Evolutionary conservation across 2,113 vertebrate species (phyloP), one percentile per base, ranked within the genome.

Genomic region (Symphodus melops): DNA sequence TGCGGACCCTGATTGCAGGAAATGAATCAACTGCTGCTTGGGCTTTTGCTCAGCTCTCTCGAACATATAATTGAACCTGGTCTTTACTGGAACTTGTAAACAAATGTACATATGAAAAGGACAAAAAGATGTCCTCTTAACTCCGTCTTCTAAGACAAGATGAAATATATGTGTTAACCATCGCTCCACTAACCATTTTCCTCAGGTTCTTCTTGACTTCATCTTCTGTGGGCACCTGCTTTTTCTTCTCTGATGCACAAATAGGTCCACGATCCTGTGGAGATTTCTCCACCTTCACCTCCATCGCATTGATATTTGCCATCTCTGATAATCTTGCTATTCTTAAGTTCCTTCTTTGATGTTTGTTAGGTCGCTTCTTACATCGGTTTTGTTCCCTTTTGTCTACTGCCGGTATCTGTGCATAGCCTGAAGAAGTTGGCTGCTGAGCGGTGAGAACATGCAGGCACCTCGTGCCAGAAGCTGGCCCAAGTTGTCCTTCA

Each of bases 121-220:
- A 25, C 14, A 39, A 46, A 54, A 68, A 44, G 13, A 51, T 44
- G n/a, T 54, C 11, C 8, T 4, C 11, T 11, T 4, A 48, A 20
- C 17, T 7, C 42, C 14, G 57, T 21, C 4, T 46, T 23, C 14
- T 42, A 17, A 20, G 23, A 49, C n/a, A 20, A 42, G 8, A 49
- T 20, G 20, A 1, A 37, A 36, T 39, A 19, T 8, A 4, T 41
- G 8, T 8, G 11, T 8, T 4, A 41, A 41, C 8, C 8, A 44
- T 5, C 42, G 6, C 23, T 53, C 2, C 8, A 75, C 86, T 13
- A 36, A 92, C 91, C 89, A 61, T 89, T 61, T 79, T 76, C 68
- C 83, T 88, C 64, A 89, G 69, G 33, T 84, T 91, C 0, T 65
- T 58, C 73, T 85, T 89, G 21, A 89, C 74, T 39, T 88, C 86